These are phyloP conservation scores for Tetragonula carbonaria DNA, from an alignment of 2,888 invertebrate species.

Conservation along the genomic window DNA sequence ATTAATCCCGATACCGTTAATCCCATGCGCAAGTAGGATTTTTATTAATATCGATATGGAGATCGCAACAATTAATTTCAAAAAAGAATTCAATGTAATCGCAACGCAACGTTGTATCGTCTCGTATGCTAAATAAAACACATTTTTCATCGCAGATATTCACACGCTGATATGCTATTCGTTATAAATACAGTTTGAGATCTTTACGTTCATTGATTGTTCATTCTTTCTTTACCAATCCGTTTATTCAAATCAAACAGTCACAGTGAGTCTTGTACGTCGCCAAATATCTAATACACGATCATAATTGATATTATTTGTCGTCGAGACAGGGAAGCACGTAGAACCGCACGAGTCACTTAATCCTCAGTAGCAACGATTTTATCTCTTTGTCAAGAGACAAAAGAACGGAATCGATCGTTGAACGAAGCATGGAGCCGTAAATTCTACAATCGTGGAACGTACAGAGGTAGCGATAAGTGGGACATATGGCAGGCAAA, in stretches of 20 bases:
- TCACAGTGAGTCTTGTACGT: slow-evolving; percentile 26
- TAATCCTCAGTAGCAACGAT: slow-evolving; percentile 37
- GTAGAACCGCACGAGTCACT: slow-evolving; percentile 3
- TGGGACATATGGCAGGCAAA: slow-evolving; percentile 74
- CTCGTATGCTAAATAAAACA: background rate
- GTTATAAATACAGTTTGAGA: background rate
- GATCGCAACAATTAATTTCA: slow-evolving; percentile 35
- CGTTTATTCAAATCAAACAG: slow-evolving; percentile 18
- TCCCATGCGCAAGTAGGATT: background rate
- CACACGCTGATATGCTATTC: slow-evolving; percentile 33
- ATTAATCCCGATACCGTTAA: slow-evolving; percentile 25
- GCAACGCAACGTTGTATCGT: background rate
- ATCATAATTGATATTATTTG: slow-evolving; percentile 73
- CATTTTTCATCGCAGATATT: slow-evolving; percentile 40
- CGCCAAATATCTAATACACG: slow-evolving; percentile 63
- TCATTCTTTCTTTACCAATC: slow-evolving; percentile 9
- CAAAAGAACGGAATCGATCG: slow-evolving; percentile 43
- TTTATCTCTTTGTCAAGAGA: slow-evolving; percentile 22
- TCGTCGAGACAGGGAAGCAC: background rate
- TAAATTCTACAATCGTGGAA: background rate
- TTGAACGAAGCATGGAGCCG: background rate
- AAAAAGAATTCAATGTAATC: background rate
- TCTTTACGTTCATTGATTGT: slow-evolving; percentile 43
- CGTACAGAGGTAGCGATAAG: slow-evolving; percentile 26
- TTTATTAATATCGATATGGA: slow-evolving; percentile 15